Evolutionary conservation across 2,797 vertebrate species (phyloP).

Genomic region (Acanthis flammea): DNA sequence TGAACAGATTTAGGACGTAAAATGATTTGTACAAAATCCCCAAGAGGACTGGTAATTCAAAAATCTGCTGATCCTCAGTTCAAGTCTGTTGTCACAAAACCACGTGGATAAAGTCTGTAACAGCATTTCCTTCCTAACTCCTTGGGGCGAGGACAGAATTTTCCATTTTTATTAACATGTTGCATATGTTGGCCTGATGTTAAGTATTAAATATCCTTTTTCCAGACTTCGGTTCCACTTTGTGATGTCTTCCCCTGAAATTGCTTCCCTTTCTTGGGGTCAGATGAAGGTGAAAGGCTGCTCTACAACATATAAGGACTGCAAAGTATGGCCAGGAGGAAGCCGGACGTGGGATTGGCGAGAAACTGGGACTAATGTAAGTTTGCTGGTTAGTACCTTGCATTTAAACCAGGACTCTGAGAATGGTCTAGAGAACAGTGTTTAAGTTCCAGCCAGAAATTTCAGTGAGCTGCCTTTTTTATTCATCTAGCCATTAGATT

Average conservation of each 20-base stretch:
- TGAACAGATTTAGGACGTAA: neutral
- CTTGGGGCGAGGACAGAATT: neutral
- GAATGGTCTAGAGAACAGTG: neutral
- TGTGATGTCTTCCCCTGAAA: slow-evolving; percentile 90
- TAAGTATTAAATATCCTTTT: slow-evolving; percentile 46
- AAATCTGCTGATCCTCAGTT: neutral
- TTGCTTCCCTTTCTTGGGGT: slow-evolving; percentile 90
- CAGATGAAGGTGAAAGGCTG: slow-evolving; percentile 90
- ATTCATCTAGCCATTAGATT: neutral
- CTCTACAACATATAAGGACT: slow-evolving; percentile 87
- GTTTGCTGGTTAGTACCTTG: slow-evolving; percentile 23
- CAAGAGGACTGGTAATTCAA: neutral
- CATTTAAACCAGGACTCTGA: neutral
- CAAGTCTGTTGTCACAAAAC: neutral
- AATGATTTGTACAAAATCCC: neutral
- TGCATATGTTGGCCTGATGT: neutral
- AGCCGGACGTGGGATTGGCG: slow-evolving; percentile 94
- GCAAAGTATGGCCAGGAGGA: slow-evolving; percentile 95
- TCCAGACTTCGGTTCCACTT: slow-evolving; percentile 52
- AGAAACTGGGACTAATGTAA: slow-evolving; percentile 93
- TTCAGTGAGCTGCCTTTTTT: neutral
- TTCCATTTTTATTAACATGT: neutral
- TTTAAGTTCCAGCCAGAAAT: neutral
- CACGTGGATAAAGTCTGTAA: neutral
- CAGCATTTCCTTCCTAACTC: neutral